These are phyloP conservation scores for Andrena dorsata DNA, from an alignment of 2,888 invertebrate genomes.

Conservation along the genomic window DNA sequence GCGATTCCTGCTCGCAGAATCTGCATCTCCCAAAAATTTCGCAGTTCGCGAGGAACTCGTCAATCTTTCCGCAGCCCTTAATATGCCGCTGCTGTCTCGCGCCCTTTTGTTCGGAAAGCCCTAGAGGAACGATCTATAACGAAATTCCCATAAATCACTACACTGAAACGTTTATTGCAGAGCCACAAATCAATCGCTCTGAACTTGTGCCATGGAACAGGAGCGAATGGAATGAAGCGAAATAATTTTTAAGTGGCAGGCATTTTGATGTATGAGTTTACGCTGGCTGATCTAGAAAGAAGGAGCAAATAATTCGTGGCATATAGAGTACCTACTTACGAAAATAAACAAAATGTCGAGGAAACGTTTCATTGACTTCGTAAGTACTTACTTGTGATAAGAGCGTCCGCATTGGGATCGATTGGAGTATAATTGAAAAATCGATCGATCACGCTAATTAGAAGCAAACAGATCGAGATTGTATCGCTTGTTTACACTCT, in stretches of 20 bases:
- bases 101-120: slow-evolving; percentile 37
- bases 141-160: slow-evolving; percentile 34
- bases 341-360: not conserved
- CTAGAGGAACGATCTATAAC: slow-evolving; percentile 28
- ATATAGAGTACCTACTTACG: no score
- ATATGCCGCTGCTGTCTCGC: slow-evolving; percentile 25
- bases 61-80: slow-evolving; percentile 45
- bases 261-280: no score
- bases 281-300: no score
- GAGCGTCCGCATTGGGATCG: not conserved
- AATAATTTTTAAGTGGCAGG: not conserved
- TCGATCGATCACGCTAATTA: not conserved
- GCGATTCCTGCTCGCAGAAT: not conserved
- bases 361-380: not conserved
- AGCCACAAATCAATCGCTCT: slow-evolving; percentile 20
- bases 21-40: slow-evolving; percentile 24
- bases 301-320: no score
- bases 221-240: no score
- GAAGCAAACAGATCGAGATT: not conserved
- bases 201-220: not conserved
- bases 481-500: not conserved
- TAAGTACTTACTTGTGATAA: not conserved
- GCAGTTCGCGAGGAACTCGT: slow-evolving; percentile 24
- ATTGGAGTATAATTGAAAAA: not conserved
- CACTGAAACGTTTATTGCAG: slow-evolving; percentile 19